Base-by-base conservation (phyloP, 2,113 vertebrate species). In the Setophaga petechia region DNA sequence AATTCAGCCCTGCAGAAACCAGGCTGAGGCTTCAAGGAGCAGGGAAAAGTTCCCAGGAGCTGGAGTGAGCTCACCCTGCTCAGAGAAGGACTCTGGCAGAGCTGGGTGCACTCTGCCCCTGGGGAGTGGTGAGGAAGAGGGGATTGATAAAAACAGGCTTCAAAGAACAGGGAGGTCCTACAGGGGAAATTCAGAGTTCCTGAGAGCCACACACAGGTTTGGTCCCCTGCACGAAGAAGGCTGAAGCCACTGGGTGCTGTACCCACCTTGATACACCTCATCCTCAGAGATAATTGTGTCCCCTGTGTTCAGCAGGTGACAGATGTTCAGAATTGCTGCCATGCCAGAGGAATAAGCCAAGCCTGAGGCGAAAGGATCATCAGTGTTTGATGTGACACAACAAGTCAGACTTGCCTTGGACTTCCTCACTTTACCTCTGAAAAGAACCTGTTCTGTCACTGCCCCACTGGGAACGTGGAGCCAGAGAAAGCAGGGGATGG, bases 231-330 rank as follows among this genome's bases (percentile, higher is more conserved):
- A 83, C 47, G 23, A 8, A 2, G 19, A 74, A n/a, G n/a, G n/a
- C n/a, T n/a, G n/a, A n/a, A 88, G 7, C 2, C 43, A 24, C 6
- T 2, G 7, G 6, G 20, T n/a, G 44, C 25, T 76, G 28, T 23
- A 75, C 96, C 44, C 96, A 99, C 99, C 99, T 98, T 98, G 99
- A 58, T 99, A 99, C 17, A 99, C 98, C 55, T 99, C 99, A 84
- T 99, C 98, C 98, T 98, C 98, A 96, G 98, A 99, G 92, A 99
- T 69, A 35, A 99, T 94, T 2, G 98, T 96, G 62, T 99, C 99
- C 27, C 99, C 99, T 7, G 97, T 2, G 93, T 99, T 99, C 55
- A 99, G 89, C 57, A 99, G 96, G 92, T 99, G 98, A 25, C 98
- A 97, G 94, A 99, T 97, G 25, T 98, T 99, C 88, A 98, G 20